A percentile compares a stretch with the other conserved stretches of the same genome.
Conservation (phyloP, 64 coral and sea anemone genomes). For the Actinia tenebrosa region DNA sequence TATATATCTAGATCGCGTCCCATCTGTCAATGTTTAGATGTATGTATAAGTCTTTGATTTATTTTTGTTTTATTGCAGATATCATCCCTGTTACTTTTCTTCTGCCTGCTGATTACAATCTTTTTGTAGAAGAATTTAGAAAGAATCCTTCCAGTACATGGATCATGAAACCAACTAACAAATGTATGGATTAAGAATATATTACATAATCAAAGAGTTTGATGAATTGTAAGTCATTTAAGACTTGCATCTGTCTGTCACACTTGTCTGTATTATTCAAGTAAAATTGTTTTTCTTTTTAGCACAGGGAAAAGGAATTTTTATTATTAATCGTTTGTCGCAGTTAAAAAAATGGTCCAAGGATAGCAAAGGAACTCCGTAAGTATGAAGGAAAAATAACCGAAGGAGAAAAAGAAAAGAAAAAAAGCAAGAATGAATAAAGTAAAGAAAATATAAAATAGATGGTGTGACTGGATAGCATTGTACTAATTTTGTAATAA, state of each 20-base stretch:
- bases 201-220: not conserved
- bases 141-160: slow-evolving; percentile 95
- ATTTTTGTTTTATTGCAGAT: slow-evolving; percentile 34
- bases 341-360: slow-evolving; percentile 97
- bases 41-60: not conserved
- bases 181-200: slow-evolving; percentile 19
- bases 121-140: slow-evolving; percentile 96
- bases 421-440: not conserved
- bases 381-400: slow-evolving; percentile 26
- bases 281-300: slow-evolving; percentile 11
- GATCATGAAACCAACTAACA: slow-evolving; percentile 98
- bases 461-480: no score
- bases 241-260: not conserved
- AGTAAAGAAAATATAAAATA: not conserved
- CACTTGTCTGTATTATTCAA: not conserved
- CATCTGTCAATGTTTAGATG: no score
- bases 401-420: not conserved
- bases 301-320: slow-evolving; percentile 90
- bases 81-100: slow-evolving; percentile 97
- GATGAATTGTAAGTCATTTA: not conserved
- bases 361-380: slow-evolving; percentile 85
- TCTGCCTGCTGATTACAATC: slow-evolving; percentile 94
- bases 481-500: not conserved
- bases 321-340: slow-evolving; percentile 86
- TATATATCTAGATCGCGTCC: no score